Conservation (phyloP, 2,113 vertebrate genomes). For the Lepus americanus region DNA sequence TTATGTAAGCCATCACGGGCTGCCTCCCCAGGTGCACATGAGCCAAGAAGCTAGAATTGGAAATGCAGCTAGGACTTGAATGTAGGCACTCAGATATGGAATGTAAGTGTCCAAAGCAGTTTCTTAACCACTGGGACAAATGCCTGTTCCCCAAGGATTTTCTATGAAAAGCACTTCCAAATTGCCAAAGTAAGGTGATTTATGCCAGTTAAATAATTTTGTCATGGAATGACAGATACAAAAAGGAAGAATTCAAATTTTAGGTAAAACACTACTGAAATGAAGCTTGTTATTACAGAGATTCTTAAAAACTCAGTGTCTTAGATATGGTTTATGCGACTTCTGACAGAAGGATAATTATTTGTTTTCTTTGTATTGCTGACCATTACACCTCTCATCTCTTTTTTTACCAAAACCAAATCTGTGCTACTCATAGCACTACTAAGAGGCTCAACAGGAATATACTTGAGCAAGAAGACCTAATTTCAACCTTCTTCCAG, state of each 20-base stretch:
- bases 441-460: background rate
- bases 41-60: too few relatives aligned
- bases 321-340: background rate
- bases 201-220: background rate
- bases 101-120: too few relatives aligned
- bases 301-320: background rate
- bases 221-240: background rate
- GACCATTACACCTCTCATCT: background rate
- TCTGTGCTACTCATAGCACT: background rate
- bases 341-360: slow-evolving; percentile 3
- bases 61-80: too few relatives aligned
- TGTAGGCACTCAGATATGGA: too few relatives aligned
- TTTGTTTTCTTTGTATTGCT: slow-evolving; percentile 24
- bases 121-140: too few relatives aligned
- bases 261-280: slow-evolving; percentile 46
- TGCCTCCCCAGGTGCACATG: too few relatives aligned
- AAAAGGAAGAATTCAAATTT: background rate
- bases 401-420: slow-evolving; percentile 46
- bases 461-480: background rate
- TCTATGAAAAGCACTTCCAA: slow-evolving; percentile 36
- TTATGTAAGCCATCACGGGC: too few relatives aligned
- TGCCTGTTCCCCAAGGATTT: background rate
- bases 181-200: background rate
- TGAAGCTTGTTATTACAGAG: slow-evolving; percentile 10
- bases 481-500: slow-evolving; percentile 25